Base-by-base conservation (phyloP, 1,140 invertebrate species). In the Ostrea denselamellosa region DNA sequence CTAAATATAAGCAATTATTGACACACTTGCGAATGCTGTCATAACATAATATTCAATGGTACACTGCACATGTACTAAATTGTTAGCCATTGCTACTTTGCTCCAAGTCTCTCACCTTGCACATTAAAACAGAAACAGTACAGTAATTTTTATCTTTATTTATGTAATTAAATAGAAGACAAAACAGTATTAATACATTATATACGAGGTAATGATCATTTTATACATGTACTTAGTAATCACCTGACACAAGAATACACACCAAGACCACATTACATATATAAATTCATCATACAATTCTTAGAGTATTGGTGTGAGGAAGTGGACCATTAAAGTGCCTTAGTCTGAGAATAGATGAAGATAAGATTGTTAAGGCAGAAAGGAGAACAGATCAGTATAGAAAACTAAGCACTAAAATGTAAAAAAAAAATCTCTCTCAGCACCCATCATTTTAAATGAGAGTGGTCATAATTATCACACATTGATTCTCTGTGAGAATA, bases 141-240 rank as follows among this genome's bases (percentile, higher is more conserved):
- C 34, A 44, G 34, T 44, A 44, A 62, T 5, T 62, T 62, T 62
- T 19, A 62, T 62, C 5, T n/a, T 62, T 62, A 19, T 19, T 62
- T 62, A 62, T 62, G n/a, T n/a, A 62, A 12, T 62, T 62, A 62
- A 62, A 62, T 19, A 62, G n/a, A 62, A 62, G 56, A 62, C 56
- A 62, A 62, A 62, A 62, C 17, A 62, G n/a, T 62, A 62, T 19
- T 62, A 7, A 62, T n/a, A 62, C n/a, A n/a, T 62, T 62, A 58
- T 62, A 62, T 19, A 62, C 19, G 56, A 62, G 56, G 17, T 62
- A 19, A 62, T 62, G 19, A 19, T 62, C 2, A 62, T 62, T 56
- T 62, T 44, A 44, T 44, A 62, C n/a, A 19, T 62, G 7, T 62
- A 12, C 25, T 77, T 28, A 77, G 22, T 28, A 28, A 12, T 28